These are phyloP conservation scores for Gadus macrocephalus DNA, from an alignment of 2,113 vertebrate species.

Conservation along the genomic window DNA sequence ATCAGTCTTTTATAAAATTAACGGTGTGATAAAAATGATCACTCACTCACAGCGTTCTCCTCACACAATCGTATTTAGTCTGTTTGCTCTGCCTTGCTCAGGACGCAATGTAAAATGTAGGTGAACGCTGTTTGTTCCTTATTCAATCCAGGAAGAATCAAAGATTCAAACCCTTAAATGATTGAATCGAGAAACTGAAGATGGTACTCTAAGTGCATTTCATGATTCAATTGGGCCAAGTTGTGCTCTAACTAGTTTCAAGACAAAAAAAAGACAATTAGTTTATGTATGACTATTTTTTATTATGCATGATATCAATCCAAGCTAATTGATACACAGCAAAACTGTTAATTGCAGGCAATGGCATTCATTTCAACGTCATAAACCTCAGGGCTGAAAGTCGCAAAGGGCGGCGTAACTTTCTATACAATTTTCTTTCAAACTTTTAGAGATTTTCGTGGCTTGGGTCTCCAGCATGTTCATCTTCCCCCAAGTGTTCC, in stretches of 20 bases:
- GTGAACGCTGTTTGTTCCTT: too few species aligned
- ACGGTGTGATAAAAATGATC: too few species aligned
- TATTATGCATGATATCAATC: constrained; percentile 62
- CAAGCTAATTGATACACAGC: constrained; percentile 68
- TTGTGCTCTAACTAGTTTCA: neutral
- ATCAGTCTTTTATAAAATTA: too few species aligned
- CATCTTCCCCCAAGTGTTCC: constrained; percentile 64
- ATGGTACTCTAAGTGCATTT: too few species aligned
- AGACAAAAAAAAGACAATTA: constrained; percentile 6
- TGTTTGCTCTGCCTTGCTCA: too few species aligned
- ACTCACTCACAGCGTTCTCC: too few species aligned
- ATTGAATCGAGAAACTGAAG: too few species aligned
- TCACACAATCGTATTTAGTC: too few species aligned
- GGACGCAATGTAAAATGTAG: too few species aligned
- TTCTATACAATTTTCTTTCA: constrained; percentile 17
- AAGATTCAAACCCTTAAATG: too few species aligned
- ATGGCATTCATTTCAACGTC: constrained; percentile 56
- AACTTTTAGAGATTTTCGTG: constrained; percentile 31
- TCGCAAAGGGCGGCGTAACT: constrained; percentile 53
- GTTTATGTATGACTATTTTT: constrained; percentile 44
- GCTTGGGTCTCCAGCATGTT: constrained; percentile 18
- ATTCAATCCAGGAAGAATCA: too few species aligned
- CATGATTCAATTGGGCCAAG: too few species aligned
- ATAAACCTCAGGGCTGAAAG: constrained; percentile 36
- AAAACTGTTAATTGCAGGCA: constrained; percentile 61